These are phyloP conservation scores for Leptopilina syphax DNA, from an alignment of 2,888 invertebrate species.

Conservation along the genomic window DNA sequence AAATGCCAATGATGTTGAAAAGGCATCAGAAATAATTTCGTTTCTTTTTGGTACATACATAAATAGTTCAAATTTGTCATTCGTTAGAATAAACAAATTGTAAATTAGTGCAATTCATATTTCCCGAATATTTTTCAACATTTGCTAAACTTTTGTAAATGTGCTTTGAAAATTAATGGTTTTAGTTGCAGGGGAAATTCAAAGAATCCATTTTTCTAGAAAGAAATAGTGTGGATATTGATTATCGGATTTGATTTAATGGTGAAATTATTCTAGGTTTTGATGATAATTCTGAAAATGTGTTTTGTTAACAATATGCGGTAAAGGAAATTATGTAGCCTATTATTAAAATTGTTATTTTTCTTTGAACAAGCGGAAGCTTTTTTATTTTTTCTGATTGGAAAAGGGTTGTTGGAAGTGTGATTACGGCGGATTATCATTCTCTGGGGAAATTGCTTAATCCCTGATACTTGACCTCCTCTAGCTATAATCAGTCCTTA, in stretches of 20 bases:
- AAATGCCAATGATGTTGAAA: constrained; percentile 18
- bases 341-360: background rate
- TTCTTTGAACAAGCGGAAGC: background rate
- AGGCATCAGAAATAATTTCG: background rate
- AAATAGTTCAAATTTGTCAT: background rate
- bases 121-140: too few species aligned
- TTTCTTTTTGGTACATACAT: background rate
- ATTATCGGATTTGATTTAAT: too few species aligned
- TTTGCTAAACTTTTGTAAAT: too few species aligned
- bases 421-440: constrained; percentile 9
- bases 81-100: background rate
- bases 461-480: constrained; percentile 32
- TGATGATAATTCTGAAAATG: too few species aligned
- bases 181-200: too few species aligned
- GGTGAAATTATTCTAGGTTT: too few species aligned
- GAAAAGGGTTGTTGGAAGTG: background rate
- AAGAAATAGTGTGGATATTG: too few species aligned
- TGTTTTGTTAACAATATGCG: background rate
- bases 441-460: constrained; percentile 12
- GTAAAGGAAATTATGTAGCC: background rate
- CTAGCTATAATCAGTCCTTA: background rate
- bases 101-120: background rate
- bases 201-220: too few species aligned
- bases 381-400: background rate
- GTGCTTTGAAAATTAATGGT: too few species aligned